These are phyloP conservation scores for Galeruca laticollis DNA, from an alignment of 2,888 invertebrate species.

Conservation along the genomic window DNA sequence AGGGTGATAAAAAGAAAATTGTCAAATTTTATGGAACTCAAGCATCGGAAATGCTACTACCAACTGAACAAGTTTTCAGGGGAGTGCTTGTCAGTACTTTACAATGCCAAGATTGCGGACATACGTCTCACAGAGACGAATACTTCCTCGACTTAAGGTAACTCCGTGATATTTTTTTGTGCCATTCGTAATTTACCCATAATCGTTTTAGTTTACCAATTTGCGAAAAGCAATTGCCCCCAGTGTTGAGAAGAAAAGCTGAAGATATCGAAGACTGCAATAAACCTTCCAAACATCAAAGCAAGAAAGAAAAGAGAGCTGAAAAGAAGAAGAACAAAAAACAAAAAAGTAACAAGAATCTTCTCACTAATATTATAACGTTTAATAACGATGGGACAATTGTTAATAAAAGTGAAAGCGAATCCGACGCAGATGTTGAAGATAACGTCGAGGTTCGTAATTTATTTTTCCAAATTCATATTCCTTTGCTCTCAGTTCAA, in stretches of 20 bases:
- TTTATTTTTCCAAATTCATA: neutral
- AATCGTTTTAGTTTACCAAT: slow-evolving; percentile 81
- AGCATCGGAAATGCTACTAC: slow-evolving; percentile 80
- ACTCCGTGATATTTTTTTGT: neutral
- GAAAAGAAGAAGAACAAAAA: slow-evolving; percentile 71
- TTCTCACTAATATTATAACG: slow-evolving; percentile 19
- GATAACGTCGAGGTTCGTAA: slow-evolving; percentile 75
- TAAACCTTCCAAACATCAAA: slow-evolving; percentile 75
- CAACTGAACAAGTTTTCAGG: slow-evolving; percentile 92
- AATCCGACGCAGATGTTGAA: slow-evolving; percentile 86
- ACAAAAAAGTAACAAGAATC: slow-evolving; percentile 62
- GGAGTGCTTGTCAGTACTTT: slow-evolving; percentile 91
- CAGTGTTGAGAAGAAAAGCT: slow-evolving; percentile 69
- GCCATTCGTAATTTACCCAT: neutral
- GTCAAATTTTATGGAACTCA: slow-evolving; percentile 88
- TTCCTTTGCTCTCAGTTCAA: too few species aligned
- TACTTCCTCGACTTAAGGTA: slow-evolving; percentile 88
- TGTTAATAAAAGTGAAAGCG: slow-evolving; percentile 72
- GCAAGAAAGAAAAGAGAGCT: slow-evolving; percentile 74
- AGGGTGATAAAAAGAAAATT: slow-evolving; percentile 80
- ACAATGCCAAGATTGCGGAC: slow-evolving; percentile 89
- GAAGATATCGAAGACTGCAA: slow-evolving; percentile 66
- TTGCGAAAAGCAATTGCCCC: slow-evolving; percentile 80
- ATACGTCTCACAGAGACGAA: slow-evolving; percentile 89
- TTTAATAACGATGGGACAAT: slow-evolving; percentile 62